A percentile compares a stretch with the other conserved stretches of the same genome.
These are phyloP conservation scores for Sycophila sp. DNA, from an alignment of 1,140 invertebrate species.

Conservation along the genomic window DNA sequence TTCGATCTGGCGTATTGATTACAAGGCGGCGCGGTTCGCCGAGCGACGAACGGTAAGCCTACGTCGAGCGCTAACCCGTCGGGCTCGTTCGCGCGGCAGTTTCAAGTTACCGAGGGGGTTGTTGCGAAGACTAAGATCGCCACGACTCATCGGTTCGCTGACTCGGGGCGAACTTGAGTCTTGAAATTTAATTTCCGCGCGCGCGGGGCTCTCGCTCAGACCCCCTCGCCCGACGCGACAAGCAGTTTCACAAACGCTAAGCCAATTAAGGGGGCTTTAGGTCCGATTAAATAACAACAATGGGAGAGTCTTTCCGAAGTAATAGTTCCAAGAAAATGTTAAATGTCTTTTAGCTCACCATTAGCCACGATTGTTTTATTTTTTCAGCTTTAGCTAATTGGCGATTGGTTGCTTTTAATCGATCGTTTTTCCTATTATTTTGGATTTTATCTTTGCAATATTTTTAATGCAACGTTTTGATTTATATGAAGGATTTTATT, in stretches of 20 bases:
- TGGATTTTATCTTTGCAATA: too few relatives aligned
- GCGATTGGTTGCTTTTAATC: too few relatives aligned
- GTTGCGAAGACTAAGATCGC: background rate
- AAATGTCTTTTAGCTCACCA: too few relatives aligned
- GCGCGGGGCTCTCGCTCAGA: background rate
- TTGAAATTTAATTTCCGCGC: conserved; percentile 1
- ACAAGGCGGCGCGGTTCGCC: background rate
- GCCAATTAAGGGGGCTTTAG: background rate
- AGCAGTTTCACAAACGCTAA: background rate
- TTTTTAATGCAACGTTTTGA: too few relatives aligned
- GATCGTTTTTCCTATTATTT: too few relatives aligned
- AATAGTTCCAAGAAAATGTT: too few relatives aligned
- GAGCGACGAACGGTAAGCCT: conserved; percentile 3
- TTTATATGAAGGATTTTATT: too few relatives aligned
- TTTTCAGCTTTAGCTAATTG: too few relatives aligned
- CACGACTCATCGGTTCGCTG: background rate
- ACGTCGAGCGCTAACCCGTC: conserved; percentile 14
- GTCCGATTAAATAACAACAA: background rate
- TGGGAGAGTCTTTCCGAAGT: too few relatives aligned
- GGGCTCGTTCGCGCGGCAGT: conserved; percentile 15
- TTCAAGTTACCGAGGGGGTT: conserved; percentile 29
- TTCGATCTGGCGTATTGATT: conserved; percentile 20
- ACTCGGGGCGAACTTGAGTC: background rate
- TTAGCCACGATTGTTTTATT: too few relatives aligned
- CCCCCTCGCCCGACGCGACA: background rate